These are phyloP conservation scores for Coecobrya sp. DNA, from an alignment of 2,888 invertebrate species.

Conservation along the genomic window DNA sequence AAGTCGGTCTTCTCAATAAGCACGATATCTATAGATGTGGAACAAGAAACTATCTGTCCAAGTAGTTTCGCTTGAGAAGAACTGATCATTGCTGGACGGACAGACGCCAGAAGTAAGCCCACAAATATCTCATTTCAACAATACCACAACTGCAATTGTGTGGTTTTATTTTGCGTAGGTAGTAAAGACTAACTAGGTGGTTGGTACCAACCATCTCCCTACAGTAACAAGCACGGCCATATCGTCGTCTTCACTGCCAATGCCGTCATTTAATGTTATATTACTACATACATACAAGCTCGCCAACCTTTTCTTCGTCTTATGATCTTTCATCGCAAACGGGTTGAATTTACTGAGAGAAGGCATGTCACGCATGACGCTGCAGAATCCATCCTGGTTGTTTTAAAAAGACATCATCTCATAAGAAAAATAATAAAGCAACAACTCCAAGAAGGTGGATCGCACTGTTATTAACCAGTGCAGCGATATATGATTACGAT, in stretches of 20 bases:
- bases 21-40: no score
- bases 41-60: no score
- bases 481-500: background rate
- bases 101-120: background rate
- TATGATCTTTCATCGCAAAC: background rate
- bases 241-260: no score
- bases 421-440: background rate
- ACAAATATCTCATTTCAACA: background rate
- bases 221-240: constrained; percentile 10
- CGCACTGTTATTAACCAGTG: background rate
- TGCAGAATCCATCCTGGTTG: constrained; percentile 47
- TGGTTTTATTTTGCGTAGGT: constrained; percentile 23
- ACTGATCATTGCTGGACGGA: no score
- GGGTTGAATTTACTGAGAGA: background rate
- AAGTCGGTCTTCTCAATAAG: no score
- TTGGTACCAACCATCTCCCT: background rate
- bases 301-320: background rate
- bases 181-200: background rate
- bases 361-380: constrained; percentile 54
- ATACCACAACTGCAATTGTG: background rate
- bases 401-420: constrained; percentile 26
- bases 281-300: background rate
- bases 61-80: no score
- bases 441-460: background rate
- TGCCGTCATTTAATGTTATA: background rate